These are phyloP conservation scores for Drepanosiphum platanoidis DNA, from an alignment of 2,888 invertebrate genomes.

Conservation along the genomic window DNA sequence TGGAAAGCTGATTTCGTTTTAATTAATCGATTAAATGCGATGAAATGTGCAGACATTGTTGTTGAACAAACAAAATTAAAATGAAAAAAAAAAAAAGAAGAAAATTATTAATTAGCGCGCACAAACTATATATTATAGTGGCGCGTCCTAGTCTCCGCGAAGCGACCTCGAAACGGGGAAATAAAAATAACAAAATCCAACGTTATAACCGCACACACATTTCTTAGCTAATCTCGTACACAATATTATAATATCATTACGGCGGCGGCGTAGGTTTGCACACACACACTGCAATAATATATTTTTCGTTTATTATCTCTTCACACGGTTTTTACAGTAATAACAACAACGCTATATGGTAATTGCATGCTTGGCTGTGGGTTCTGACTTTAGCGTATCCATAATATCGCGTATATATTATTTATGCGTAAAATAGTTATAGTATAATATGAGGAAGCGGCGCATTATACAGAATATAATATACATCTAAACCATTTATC, in stretches of 20 bases:
- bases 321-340: neutral
- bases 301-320: slow-evolving; percentile 17
- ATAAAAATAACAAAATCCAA: neutral
- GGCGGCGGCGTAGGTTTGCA: neutral
- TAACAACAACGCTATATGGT: neutral
- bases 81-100: slow-evolving; percentile 4
- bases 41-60: neutral
- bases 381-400: neutral
- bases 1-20: neutral
- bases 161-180: neutral
- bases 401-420: neutral
- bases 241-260: neutral
- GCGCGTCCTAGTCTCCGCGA: neutral
- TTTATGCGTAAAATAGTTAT: too few species aligned
- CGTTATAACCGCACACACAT: neutral
- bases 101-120: neutral
- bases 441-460: slow-evolving; percentile 20
- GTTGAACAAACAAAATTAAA: neutral
- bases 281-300: neutral
- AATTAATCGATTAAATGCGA: neutral
- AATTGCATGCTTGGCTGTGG: neutral
- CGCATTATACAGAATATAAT: neutral
- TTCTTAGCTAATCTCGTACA: neutral
- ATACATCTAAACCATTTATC: neutral
- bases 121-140: neutral